Conservation (phyloP, 2,888 invertebrate species). For the Sylvicola cinctus region DNA sequence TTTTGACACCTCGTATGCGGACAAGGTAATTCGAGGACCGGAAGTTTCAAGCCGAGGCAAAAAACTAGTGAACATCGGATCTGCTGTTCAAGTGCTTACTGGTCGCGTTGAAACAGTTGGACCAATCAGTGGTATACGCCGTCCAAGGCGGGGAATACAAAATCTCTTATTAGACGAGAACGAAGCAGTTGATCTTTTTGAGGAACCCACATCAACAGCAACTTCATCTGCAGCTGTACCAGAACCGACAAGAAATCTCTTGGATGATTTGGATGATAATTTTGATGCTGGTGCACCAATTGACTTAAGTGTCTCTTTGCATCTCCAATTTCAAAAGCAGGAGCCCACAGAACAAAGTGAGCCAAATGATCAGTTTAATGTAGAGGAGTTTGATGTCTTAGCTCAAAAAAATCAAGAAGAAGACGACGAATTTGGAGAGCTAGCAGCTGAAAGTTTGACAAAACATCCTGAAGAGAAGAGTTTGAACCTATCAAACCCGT, state of each 20-base stretch:
- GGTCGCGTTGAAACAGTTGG: slow-evolving; percentile 61
- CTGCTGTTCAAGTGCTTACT: slow-evolving; percentile 72
- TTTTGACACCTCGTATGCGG: slow-evolving; percentile 75
- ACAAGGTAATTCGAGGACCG: slow-evolving; percentile 58
- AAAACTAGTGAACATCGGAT: slow-evolving; percentile 61
- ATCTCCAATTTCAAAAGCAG: slow-evolving; percentile 31
- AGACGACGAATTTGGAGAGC: slow-evolving; percentile 54
- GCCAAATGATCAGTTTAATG: slow-evolving; percentile 10
- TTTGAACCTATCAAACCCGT: slow-evolving; percentile 24
- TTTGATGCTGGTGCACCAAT: slow-evolving; percentile 41
- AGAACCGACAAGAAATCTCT: slow-evolving; percentile 35
- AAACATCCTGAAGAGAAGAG: slow-evolving; percentile 29
- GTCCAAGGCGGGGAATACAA: slow-evolving; percentile 39
- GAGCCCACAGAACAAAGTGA: slow-evolving; percentile 16
- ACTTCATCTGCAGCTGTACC: slow-evolving; percentile 11
- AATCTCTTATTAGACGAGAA: slow-evolving; percentile 46
- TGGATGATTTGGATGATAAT: slow-evolving; percentile 53
- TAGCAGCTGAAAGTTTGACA: slow-evolving; percentile 55
- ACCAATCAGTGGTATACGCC: slow-evolving; percentile 28
- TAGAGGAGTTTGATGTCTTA: slow-evolving; percentile 33
- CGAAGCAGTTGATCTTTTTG: slow-evolving; percentile 15
- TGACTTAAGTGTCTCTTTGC: slow-evolving; percentile 45
- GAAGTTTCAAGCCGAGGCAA: slow-evolving; percentile 51
- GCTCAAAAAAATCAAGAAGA: slow-evolving; percentile 33
- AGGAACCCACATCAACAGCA: slow-evolving; percentile 12